Percentiles rank a stretch among this genome's conserved stretches.
Conservation (phyloP, 2,888 invertebrate genomes). For the Synergus gifuensis region DNA sequence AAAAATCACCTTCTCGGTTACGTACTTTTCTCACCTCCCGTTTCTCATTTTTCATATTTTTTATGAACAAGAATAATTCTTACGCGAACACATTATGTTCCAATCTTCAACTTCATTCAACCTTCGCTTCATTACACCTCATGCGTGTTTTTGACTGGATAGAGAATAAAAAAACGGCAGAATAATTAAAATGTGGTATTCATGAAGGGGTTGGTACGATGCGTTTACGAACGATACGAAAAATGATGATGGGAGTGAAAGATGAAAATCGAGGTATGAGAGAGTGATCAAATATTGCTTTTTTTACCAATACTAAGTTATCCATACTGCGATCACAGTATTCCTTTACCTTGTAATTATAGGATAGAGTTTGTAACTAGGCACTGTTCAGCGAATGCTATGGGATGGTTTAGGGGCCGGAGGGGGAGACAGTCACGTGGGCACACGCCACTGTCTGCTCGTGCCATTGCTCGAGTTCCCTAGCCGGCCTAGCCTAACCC, state of each 20-base stretch:
- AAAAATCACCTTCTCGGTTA: background rate
- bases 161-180: constrained; percentile 54
- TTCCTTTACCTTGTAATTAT: constrained; percentile 33
- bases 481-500: constrained; percentile 52
- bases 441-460: constrained; percentile 42
- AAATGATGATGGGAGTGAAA: constrained; percentile 42
- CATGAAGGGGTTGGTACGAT: constrained; percentile 57
- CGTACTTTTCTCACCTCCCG: background rate
- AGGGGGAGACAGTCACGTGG: constrained; percentile 30
- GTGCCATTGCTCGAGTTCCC: constrained; percentile 43
- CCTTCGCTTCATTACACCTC: background rate
- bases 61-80: no score
- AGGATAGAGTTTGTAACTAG: background rate
- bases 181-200: constrained; percentile 72
- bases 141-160: background rate
- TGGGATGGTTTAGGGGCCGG: constrained; percentile 10
- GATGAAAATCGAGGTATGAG: constrained; percentile 35
- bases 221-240: constrained; percentile 60
- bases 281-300: background rate
- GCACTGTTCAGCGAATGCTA: constrained; percentile 22
- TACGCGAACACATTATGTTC: background rate
- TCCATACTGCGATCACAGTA: background rate
- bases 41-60: background rate
- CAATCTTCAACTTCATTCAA: background rate
- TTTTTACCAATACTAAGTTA: background rate